A percentile compares a stretch with the other conserved stretches of the same genome.
Conservation (phyloP, 1,140 invertebrate genomes). For the Bombus soroeensis region DNA sequence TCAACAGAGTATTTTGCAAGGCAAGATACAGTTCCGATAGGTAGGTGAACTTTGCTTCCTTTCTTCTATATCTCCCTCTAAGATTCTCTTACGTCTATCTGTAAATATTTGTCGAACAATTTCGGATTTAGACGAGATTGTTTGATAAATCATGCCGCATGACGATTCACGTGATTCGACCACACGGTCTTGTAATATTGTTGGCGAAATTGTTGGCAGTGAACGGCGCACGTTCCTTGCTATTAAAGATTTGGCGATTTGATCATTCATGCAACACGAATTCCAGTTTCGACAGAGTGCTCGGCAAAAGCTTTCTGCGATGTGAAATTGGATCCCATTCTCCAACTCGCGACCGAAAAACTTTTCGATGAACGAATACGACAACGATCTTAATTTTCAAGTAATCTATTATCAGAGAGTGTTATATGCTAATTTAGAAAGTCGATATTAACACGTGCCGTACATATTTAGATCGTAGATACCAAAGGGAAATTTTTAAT, state of each 20-base stretch:
- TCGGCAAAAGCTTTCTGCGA: not conserved
- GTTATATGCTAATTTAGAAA: not conserved
- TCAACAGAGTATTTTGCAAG: conserved; percentile 6
- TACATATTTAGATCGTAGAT: no score
- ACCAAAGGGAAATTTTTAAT: no score
- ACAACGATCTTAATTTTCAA: not conserved
- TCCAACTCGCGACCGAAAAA: not conserved
- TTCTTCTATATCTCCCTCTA: not conserved
- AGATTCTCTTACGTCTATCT: no score
- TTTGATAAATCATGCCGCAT: no score
- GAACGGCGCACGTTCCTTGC: not conserved
- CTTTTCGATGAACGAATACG: not conserved
- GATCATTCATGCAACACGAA: not conserved
- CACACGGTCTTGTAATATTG: not conserved
- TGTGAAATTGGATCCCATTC: not conserved
- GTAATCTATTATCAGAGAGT: not conserved
- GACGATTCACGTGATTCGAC: conserved; percentile 35
- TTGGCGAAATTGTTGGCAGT: conserved; percentile 51
- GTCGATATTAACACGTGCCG: not conserved
- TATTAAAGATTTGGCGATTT: conserved; percentile 10
- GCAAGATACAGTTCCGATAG: not conserved
- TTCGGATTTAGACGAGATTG: not conserved
- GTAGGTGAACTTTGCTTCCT: not conserved
- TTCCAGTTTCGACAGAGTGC: conserved; percentile 6
- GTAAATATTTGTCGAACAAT: not conserved